Evolutionary conservation across 2,888 invertebrate species (phyloP).

Genomic region (Tetragonula carbonaria): DNA sequence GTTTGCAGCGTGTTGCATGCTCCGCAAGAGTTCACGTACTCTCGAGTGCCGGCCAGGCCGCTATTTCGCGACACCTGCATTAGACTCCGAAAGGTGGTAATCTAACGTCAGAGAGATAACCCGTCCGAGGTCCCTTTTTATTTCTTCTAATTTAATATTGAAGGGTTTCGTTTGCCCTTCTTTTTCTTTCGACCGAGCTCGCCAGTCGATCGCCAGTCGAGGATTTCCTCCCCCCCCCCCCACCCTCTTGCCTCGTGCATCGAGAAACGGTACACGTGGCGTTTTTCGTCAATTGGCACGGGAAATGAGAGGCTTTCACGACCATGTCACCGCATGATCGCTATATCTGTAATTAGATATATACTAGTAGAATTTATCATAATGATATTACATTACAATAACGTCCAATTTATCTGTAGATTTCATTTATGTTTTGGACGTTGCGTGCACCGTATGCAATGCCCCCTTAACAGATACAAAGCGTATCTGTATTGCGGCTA

Average conservation of each 20-base stretch:
- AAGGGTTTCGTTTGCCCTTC: not conserved
- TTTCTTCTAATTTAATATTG: slow-evolving; percentile 18
- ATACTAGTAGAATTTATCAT: too few relatives aligned
- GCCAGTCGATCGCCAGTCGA: not conserved
- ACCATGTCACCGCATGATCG: not conserved
- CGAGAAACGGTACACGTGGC: slow-evolving; percentile 6
- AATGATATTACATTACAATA: too few relatives aligned
- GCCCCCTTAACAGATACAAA: too few relatives aligned
- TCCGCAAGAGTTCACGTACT: slow-evolving; percentile 53
- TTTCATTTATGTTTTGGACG: not conserved
- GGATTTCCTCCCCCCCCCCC: not conserved
- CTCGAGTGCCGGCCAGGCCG: slow-evolving; percentile 26
- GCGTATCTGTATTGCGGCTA: not conserved
- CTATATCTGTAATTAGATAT: too few relatives aligned
- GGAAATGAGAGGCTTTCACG: not conserved
- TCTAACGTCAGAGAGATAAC: slow-evolving; percentile 39
- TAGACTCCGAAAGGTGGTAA: slow-evolving; percentile 53
- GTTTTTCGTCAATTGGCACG: not conserved
- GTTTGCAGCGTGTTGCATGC: slow-evolving; percentile 65
- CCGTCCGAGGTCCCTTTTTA: not conserved
- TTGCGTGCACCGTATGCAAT: not conserved
- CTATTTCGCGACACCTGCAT: slow-evolving; percentile 35
- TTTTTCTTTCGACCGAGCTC: not conserved
- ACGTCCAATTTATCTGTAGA: too few relatives aligned
- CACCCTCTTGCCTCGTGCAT: not conserved